Evolutionary conservation across 2,113 vertebrate species (phyloP).

Genomic region (Procavia capensis): DNA sequence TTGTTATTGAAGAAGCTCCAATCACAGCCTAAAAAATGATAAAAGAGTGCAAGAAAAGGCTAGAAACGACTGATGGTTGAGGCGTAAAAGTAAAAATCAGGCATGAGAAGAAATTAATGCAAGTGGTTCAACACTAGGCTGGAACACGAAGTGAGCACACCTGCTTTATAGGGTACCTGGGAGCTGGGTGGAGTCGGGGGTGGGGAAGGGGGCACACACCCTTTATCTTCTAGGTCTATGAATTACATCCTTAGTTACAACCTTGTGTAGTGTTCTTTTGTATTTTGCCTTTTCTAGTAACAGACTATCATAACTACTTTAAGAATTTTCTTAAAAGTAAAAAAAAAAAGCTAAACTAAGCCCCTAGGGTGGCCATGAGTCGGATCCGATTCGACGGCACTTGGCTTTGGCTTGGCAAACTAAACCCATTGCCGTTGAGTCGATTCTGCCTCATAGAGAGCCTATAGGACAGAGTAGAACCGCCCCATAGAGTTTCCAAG

Average conservation of each 20-base stretch:
- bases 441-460: no score
- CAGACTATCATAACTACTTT: not conserved
- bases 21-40: not conserved
- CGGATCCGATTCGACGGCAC: no score
- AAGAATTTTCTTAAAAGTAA: constrained; percentile 40
- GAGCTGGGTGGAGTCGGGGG: no score
- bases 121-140: not conserved
- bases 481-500: no score
- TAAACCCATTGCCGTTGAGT: no score
- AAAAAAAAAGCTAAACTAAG: no score
- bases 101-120: not conserved
- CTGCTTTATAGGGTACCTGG: not conserved
- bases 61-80: not conserved
- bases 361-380: no score
- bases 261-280: not conserved
- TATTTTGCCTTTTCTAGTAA: not conserved
- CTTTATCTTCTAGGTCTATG: not conserved
- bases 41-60: not conserved
- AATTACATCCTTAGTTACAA: not conserved
- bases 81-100: not conserved
- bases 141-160: not conserved
- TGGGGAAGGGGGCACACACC: not conserved
- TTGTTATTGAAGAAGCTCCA: not conserved
- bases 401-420: no score
- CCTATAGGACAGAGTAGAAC: no score